Evolutionary conservation across 2,113 vertebrate genomes (phyloP), one percentile per base, ranked within the genome.

Genomic region (Equus przewalskii): DNA sequence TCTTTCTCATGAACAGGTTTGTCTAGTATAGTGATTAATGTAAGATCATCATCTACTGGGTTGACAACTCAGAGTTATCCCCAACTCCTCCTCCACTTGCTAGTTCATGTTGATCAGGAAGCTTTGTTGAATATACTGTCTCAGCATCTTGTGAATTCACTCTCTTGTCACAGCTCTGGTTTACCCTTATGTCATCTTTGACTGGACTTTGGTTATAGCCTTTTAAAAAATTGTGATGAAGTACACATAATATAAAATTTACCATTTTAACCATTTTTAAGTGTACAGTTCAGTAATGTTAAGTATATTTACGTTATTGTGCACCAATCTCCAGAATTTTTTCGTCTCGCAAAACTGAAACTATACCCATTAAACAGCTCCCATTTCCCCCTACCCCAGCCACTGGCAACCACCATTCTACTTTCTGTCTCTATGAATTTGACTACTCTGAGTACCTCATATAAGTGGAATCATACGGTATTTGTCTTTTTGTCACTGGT

Each of bases 11-110:
- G 54, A 7, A 41, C 30, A 41, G 51, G n/a, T 24, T 26, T 21
- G 0, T 13, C n/a, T 13, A 9, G 41, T 44, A 1, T 12, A 1
- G 26, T 12, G 41, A n/a, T 44, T 12, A 30, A 5, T 30, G n/a
- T 46, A 5, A 21, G 16, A 0, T 14, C 22, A 0, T 14, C 22
- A 2, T 7, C 58, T 30, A 0, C 72, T 1, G 13, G 2, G 3
- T 24, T 12, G 7, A 69, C 30, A 15, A 6, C 22, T 46, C 13
- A 9, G 2, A 26, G 60, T 4, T 3, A 0, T 1, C 26, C 64
- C 28, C 11, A 9, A 24, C 19, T 0, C 49, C 7, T 22, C 49
- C 14, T 56, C 56, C 36, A 2, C 56, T 44, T 19, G 6, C 11
- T 0, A 1, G 8, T 14, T 24, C 21, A 5, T 72, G 0, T 0